Evolutionary conservation across 2,888 invertebrate species (phyloP), one percentile per base, ranked within the genome.

Genomic region (Parnassius apollo): DNA sequence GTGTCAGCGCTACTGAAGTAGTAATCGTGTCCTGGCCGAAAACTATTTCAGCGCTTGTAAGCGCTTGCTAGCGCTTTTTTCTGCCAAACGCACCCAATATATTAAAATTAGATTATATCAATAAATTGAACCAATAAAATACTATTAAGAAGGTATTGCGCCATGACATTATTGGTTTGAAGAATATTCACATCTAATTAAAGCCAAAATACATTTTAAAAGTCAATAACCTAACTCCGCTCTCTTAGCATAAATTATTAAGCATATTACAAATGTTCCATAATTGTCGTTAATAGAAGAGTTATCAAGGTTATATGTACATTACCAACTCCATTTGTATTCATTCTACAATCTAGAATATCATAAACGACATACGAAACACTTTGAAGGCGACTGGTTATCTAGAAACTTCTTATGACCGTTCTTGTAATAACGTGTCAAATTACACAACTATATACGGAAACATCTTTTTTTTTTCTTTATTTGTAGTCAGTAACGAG

Each of bases 231-330:
- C 63, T 45, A 35, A 44, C 44, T 10, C 51, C 63, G 46, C 12
- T 59, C 59, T 56, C 63, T 56, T 52, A 22, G 63, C 56, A 63
- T 63, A 63, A 63, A 63, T 63, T 63, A 63, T 63, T 63, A 63
- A 59, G 9, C 25, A 46, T 44, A 13, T 35, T 55, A 54, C 50
- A 45, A 49, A 55, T 60, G 49, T 54, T 48, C 57, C n/a, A 55
- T 63, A 59, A 56, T 63, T 59, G 59, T 59, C 63, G 56, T 63
- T 59, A 59, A 59, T 56, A 46, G 42, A 18, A 42, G 25, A 52
- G 46, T 56, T 63, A 56, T 63, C 50, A 59, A 63, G 63, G 59
- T 59, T 59, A 56, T 63, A 51, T 51, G 59, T 59, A 59, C 63
- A 56, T 50, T 57, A 62, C 58, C 42, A 44, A 12, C 1, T 50